Conservation (phyloP, 2,113 vertebrate species). For the Narcine bancroftii region DNA sequence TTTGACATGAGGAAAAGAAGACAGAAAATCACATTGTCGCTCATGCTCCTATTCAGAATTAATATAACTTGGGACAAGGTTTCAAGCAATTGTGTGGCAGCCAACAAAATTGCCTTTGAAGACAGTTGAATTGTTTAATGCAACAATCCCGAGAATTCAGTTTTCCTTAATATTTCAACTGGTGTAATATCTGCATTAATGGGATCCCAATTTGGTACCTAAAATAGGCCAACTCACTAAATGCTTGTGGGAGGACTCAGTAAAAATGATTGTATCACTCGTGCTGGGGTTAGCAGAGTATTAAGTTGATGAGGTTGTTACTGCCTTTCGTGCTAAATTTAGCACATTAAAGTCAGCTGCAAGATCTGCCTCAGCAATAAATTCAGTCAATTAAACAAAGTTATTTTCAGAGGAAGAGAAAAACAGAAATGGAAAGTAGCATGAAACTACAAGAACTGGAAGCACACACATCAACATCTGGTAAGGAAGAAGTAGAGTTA, state of each 20-base stretch:
- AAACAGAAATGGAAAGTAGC: background rate
- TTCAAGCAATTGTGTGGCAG: background rate
- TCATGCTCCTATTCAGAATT: background rate
- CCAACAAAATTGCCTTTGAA: background rate
- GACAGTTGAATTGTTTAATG: background rate
- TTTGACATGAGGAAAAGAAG: background rate
- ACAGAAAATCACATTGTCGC: background rate
- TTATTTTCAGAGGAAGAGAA: background rate
- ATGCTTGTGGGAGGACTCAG: too few relatives aligned
- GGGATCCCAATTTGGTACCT: background rate
- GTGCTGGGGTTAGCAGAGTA: too few relatives aligned
- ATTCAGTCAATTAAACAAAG: background rate
- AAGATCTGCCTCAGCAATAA: background rate
- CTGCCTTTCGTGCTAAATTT: background rate
- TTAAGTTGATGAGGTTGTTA: background rate
- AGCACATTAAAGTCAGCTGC: background rate
- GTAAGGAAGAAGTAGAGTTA: background rate
- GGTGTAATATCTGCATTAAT: background rate
- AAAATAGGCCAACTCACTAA: background rate
- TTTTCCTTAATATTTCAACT: background rate
- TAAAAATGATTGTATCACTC: background rate
- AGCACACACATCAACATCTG: background rate
- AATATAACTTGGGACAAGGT: background rate
- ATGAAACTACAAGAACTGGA: background rate
- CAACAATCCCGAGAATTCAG: background rate